Percentiles rank a stretch among this genome's conserved stretches.
Conservation (phyloP, 2,888 invertebrate species). For the Synergus japonicus region DNA sequence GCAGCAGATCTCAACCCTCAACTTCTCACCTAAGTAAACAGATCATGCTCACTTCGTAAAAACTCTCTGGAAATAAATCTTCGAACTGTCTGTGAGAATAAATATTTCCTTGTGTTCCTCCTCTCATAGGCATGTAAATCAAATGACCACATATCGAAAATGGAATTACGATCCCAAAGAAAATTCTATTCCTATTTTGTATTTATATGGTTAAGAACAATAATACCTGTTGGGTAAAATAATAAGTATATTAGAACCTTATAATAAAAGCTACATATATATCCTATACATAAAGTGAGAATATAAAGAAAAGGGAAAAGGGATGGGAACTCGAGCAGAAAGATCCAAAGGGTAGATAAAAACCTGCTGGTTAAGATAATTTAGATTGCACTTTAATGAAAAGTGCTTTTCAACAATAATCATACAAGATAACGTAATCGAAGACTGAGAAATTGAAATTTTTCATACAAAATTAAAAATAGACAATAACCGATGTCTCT, state of each 20-base stretch:
- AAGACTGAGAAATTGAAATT: background rate
- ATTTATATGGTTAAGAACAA: background rate
- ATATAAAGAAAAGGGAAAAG: background rate
- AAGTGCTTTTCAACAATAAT: background rate
- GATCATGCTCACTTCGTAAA: conserved; percentile 15
- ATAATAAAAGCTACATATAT: background rate
- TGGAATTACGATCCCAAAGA: background rate
- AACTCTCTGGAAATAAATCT: conserved; percentile 11
- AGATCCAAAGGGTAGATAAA: background rate
- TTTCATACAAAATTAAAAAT: background rate
- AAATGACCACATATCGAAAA: background rate
- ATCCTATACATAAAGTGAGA: background rate
- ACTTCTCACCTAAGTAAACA: conserved; percentile 25
- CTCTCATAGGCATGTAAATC: background rate
- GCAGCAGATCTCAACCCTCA: background rate
- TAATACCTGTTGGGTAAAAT: conserved; percentile 10
- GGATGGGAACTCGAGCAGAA: background rate
- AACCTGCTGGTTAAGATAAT: conserved; percentile 4
- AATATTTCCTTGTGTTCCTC: background rate
- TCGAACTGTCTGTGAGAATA: conserved; percentile 15
- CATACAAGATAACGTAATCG: background rate
- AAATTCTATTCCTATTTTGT: background rate
- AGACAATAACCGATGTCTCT: background rate
- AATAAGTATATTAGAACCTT: background rate
- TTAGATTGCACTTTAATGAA: background rate